These are phyloP conservation scores for Chiroxiphia lanceolata DNA, from an alignment of 2,797 vertebrate species.

Conservation along the genomic window DNA sequence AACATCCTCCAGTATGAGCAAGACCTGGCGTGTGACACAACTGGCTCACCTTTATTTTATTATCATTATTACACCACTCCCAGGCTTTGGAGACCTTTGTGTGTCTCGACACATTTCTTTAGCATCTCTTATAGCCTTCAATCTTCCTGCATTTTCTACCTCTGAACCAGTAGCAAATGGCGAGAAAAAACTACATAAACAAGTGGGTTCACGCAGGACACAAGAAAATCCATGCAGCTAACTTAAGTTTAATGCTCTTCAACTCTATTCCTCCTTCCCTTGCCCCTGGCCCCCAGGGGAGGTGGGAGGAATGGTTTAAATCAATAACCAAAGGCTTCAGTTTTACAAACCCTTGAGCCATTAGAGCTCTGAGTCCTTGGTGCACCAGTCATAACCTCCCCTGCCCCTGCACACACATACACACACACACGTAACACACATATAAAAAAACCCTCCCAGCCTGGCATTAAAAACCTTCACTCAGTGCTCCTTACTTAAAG, in stretches of 20 bases:
- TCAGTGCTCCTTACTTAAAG: constrained; percentile 77
- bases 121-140: background rate
- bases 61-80: background rate
- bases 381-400: constrained; percentile 7
- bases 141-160: background rate
- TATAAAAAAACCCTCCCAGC: constrained; percentile 47
- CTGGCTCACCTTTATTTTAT: background rate
- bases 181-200: background rate
- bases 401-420: background rate
- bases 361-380: background rate
- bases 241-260: constrained; percentile 15
- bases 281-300: background rate
- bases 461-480: constrained; percentile 67
- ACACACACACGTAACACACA: background rate
- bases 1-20: background rate
- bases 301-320: constrained; percentile 66
- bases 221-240: background rate
- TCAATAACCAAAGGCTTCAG: constrained; percentile 68
- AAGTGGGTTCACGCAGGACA: background rate
- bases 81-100: background rate
- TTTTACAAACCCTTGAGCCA: constrained; percentile 64
- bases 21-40: background rate
- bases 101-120: background rate
- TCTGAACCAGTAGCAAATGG: background rate
- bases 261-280: background rate